phyloP scores from a whole-genome alignment of 2,888 invertebrate genomes.

The Dicycla oo region DNA sequence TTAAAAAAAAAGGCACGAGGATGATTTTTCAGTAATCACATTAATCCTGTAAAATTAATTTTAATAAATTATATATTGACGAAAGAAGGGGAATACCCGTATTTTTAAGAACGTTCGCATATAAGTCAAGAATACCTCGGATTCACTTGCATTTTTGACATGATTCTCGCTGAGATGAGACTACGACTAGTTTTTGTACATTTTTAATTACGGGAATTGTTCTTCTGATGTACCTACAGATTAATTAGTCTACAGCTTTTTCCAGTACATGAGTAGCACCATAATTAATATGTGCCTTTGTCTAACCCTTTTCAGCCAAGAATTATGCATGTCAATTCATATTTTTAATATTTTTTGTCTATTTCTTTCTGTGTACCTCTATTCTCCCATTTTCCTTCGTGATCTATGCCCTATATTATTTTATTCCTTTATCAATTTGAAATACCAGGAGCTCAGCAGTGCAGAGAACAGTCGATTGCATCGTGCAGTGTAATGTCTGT shows the following conservation, averaged over 20 bases:
- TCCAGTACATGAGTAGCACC: too few relatives aligned
- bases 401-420: conserved; percentile 17
- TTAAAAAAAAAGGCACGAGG: not conserved
- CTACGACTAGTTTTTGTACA: not conserved
- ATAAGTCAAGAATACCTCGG: not conserved
- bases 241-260: not conserved
- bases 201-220: not conserved
- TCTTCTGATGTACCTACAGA: not conserved
- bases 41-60: not conserved
- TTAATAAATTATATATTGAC: not conserved
- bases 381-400: not conserved
- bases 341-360: not conserved
- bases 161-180: not conserved
- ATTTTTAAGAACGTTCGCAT: not conserved
- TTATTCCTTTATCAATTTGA: conserved; percentile 44
- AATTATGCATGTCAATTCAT: not conserved
- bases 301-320: not conserved
- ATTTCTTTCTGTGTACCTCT: not conserved
- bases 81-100: too few relatives aligned
- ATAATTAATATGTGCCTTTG: not conserved
- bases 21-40: not conserved
- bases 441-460: conserved; percentile 33
- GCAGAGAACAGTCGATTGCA: conserved; percentile 57
- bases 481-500: conserved; percentile 58
- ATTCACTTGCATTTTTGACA: too few relatives aligned